A percentile compares a stretch with the other conserved stretches of the same genome.
Evolutionary conservation across 2,113 vertebrate genomes (phyloP).

Genomic region (Athene cunicularia): DNA sequence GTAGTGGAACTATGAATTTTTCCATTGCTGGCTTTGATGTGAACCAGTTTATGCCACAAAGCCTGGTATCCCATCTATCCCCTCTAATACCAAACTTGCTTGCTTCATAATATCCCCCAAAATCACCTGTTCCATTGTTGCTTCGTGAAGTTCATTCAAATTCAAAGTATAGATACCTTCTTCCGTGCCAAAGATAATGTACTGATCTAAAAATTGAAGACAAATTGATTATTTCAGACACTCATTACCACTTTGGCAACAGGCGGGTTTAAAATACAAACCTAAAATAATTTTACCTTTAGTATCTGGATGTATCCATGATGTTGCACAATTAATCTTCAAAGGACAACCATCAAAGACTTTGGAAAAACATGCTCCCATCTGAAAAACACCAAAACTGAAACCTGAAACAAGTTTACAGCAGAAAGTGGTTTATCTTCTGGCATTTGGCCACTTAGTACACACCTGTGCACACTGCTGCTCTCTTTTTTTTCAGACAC

Average conservation of each 20-base stretch:
- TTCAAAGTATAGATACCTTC: slow-evolving; percentile 98
- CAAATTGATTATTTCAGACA: neutral
- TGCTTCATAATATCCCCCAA: neutral
- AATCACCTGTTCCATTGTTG: slow-evolving; percentile 97
- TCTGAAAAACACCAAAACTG: slow-evolving; percentile 77
- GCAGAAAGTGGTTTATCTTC: neutral
- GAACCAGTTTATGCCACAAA: neutral
- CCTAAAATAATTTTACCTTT: slow-evolving; percentile 82
- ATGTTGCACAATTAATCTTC: slow-evolving; percentile 98
- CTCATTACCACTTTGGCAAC: neutral
- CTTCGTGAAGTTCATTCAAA: slow-evolving; percentile 96
- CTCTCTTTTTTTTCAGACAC: neutral
- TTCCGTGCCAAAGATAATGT: slow-evolving; percentile 96
- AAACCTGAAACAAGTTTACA: neutral
- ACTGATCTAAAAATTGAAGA: slow-evolving; percentile 79
- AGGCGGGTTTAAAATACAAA: neutral
- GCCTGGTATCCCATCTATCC: neutral
- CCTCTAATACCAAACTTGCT: neutral
- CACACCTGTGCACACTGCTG: neutral
- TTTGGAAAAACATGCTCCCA: slow-evolving; percentile 99
- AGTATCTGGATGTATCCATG: slow-evolving; percentile 98
- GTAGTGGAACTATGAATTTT: neutral
- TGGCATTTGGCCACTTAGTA: neutral
- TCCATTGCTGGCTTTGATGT: neutral
- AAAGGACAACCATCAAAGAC: slow-evolving; percentile 98